Conservation (phyloP, 2,888 invertebrate species). For the Drosophila aldrichi region DNA sequence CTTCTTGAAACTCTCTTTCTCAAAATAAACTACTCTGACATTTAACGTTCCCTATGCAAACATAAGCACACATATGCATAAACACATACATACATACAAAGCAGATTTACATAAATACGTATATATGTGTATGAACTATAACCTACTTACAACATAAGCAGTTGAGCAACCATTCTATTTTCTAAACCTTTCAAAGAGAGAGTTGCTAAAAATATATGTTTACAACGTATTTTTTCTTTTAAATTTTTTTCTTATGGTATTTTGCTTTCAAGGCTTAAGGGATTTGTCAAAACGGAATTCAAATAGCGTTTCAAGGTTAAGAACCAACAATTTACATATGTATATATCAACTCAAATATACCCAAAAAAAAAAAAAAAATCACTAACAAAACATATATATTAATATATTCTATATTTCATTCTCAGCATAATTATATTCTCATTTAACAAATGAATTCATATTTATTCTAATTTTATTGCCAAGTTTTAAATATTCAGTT, state of each 20-base stretch:
- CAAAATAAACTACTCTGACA: conserved; percentile 10
- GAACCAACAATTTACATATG: no score
- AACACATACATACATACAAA: neutral
- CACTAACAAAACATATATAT: no score
- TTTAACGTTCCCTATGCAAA: neutral
- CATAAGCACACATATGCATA: neutral
- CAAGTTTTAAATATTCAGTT: neutral
- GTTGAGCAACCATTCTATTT: neutral
- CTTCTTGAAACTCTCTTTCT: neutral
- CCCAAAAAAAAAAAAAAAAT: neutral
- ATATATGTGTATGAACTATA: neutral
- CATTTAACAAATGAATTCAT: neutral
- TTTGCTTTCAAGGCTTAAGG: neutral
- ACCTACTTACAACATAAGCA: neutral
- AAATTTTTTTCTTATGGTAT: neutral
- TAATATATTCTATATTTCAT: neutral
- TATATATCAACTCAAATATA: neutral
- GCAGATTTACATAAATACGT: neutral
- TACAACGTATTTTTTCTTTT: neutral
- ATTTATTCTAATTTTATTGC: neutral
- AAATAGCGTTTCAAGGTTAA: neutral
- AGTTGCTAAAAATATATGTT: neutral
- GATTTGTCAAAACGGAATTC: neutral
- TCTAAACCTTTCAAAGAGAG: neutral
- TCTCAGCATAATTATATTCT: neutral